These are phyloP conservation scores for Ancistrus triradiatus DNA, from an alignment of 2,113 vertebrate genomes.

Conservation along the genomic window DNA sequence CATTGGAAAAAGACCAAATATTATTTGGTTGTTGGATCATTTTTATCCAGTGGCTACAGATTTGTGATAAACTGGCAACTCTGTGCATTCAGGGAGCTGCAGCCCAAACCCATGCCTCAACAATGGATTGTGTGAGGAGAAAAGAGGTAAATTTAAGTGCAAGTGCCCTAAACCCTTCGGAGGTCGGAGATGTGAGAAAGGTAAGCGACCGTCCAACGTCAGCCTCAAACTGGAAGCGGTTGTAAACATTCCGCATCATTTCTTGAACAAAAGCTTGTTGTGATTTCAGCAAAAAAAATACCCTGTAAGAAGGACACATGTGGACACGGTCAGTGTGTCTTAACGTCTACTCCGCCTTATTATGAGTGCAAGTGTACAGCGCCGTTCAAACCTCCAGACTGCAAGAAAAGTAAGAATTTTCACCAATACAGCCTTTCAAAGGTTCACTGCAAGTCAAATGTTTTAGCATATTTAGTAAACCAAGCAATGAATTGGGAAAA, in stretches of 20 bases:
- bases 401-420: constrained; percentile 57
- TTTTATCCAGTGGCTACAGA: no score
- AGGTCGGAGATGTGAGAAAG: constrained; percentile 64
- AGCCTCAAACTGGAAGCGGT: no score
- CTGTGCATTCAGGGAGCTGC: constrained; percentile 56
- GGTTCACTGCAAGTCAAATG: no score
- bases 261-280: no score
- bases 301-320: constrained; percentile 55
- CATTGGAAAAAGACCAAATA: no score
- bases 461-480: no score
- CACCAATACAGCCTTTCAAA: no score
- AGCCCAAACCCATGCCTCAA: constrained; percentile 65
- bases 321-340: constrained; percentile 64
- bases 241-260: no score
- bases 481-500: no score
- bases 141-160: constrained; percentile 53
- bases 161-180: constrained; percentile 57
- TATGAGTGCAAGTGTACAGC: constrained; percentile 68
- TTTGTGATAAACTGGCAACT: background rate
- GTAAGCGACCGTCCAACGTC: constrained; percentile 41
- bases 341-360: constrained; percentile 56
- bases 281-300: no score
- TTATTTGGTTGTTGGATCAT: no score
- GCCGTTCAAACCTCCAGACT: constrained; percentile 64
- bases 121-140: constrained; percentile 60